phyloP scores from a whole-genome alignment of 2,113 vertebrate species.

The Poeciliopsis prolifica region DNA sequence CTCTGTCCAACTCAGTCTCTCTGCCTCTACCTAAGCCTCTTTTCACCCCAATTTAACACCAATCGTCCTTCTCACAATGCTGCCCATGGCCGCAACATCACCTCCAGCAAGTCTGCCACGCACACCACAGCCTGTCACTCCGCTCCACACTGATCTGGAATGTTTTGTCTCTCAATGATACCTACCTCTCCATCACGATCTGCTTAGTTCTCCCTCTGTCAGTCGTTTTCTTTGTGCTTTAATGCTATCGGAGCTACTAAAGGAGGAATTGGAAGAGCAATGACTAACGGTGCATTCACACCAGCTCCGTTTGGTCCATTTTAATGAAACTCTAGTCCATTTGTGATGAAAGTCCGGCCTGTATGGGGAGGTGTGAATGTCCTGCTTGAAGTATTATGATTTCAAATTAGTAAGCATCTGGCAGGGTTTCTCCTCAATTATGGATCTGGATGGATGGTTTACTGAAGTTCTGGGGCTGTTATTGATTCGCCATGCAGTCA shows the following conservation, averaged over 20 bases:
- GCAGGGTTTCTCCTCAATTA: no score
- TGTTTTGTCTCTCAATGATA: slow-evolving; percentile 16
- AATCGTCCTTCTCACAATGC: slow-evolving; percentile 70
- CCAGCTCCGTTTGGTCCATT: no score
- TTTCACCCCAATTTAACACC: slow-evolving; percentile 80
- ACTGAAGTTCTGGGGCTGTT: no score
- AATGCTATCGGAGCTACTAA: neutral
- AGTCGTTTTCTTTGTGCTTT: slow-evolving; percentile 18
- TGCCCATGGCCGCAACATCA: slow-evolving; percentile 34
- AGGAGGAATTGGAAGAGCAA: neutral
- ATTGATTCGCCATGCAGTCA: no score
- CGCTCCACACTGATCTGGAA: slow-evolving; percentile 23
- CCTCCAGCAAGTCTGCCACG: slow-evolving; percentile 30
- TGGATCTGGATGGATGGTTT: no score
- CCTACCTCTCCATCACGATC: slow-evolving; percentile 18
- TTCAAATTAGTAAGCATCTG: neutral
- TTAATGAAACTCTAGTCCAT: no score
- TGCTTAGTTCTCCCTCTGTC: slow-evolving; percentile 9
- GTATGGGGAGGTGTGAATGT: no score
- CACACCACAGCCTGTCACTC: neutral
- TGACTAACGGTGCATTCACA: neutral
- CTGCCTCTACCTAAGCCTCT: slow-evolving; percentile 63
- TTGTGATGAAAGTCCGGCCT: no score
- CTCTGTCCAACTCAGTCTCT: slow-evolving; percentile 48
- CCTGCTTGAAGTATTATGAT: neutral